Base-by-base conservation (phyloP, 2,888 invertebrate species). In the Hirtodrosophila alboralis region DNA sequence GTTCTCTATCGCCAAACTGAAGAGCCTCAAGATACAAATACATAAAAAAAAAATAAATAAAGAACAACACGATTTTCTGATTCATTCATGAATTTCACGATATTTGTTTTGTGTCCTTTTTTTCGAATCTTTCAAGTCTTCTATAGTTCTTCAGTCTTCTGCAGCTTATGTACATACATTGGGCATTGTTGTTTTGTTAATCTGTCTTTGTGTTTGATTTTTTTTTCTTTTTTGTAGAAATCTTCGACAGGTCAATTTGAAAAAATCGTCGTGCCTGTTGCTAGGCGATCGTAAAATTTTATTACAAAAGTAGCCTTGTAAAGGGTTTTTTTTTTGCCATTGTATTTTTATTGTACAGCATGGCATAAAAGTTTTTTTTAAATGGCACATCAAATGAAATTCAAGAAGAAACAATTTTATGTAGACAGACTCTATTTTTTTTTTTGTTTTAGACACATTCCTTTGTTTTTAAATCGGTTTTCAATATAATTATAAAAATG, bases 51-150 rank as follows among this genome's bases (percentile, higher is more conserved):
- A 27, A 21, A 6, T 2, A 26, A 36, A 44, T 41, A 21, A 61
- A 57, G 54, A 54, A 41, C 71, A 62, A 75, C 80, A 72, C 71
- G 69, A 81, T 79, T 85, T 66, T 66, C 80, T 85, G 80, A 85
- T 81, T 81, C 85, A 81, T 81, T 81, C 85, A 81, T 81, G 85
- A 85, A 79, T 72, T 62, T 79, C 69, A 79, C 66, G 85, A 79
- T 69, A 74, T 69, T 83, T 69, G 52, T 66, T 85, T 71, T 75
- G 69, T 75, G 66, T 83, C 77, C 74, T 76, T 71, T 41, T 30
- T 38, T 53, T 26, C n/a, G n/a, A n/a, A n/a, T n/a, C n/a, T 48
- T 43, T 47, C 51, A 47, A 21, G 48, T 62, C 26, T 21, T 10
- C 34, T 48, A 53, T 27, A 5, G 27, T 28, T 36, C 41, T 26